Evolutionary conservation across 1,140 invertebrate species (phyloP).

Genomic region (Charaxes varanes): DNA sequence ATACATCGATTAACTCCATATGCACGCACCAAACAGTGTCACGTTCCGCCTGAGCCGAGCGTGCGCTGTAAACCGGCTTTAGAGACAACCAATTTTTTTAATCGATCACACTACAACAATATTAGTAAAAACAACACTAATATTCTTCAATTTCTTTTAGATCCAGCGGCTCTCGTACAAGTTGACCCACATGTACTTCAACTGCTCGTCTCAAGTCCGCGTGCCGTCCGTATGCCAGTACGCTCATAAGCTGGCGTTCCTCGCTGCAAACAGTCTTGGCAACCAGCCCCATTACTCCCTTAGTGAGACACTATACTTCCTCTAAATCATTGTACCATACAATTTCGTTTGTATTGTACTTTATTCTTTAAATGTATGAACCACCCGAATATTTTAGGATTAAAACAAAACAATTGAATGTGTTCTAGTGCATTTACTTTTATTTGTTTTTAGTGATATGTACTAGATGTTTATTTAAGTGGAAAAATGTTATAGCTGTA

Average conservation of each 20-base stretch:
- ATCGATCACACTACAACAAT: too few species aligned
- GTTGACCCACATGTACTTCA: slow-evolving; percentile 95
- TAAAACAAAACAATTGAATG: too few species aligned
- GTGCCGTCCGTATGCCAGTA: slow-evolving; percentile 95
- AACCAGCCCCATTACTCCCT: slow-evolving; percentile 75
- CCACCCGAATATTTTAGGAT: not conserved
- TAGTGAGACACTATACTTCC: slow-evolving; percentile 79
- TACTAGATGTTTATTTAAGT: too few species aligned
- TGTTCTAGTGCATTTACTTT: too few species aligned
- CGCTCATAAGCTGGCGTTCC: slow-evolving; percentile 89
- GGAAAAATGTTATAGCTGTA: too few species aligned
- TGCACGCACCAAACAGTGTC: too few species aligned
- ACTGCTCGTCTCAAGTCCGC: slow-evolving; percentile 90
- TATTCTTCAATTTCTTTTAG: slow-evolving; percentile 44
- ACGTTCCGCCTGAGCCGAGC: too few species aligned
- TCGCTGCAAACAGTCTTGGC: slow-evolving; percentile 84
- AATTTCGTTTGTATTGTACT: not conserved
- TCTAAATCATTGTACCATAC: slow-evolving; percentile 63
- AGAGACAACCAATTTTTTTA: too few species aligned
- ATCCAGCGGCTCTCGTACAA: slow-evolving; percentile 92
- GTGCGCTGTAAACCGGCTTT: too few species aligned
- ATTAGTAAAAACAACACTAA: too few species aligned
- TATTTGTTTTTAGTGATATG: too few species aligned
- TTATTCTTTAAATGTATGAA: not conserved
- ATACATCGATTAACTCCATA: too few species aligned